A percentile compares a stretch with the other conserved stretches of the same genome.
Conservation (phyloP, 2,113 vertebrate species). For the Ailuropoda melanoleuca region DNA sequence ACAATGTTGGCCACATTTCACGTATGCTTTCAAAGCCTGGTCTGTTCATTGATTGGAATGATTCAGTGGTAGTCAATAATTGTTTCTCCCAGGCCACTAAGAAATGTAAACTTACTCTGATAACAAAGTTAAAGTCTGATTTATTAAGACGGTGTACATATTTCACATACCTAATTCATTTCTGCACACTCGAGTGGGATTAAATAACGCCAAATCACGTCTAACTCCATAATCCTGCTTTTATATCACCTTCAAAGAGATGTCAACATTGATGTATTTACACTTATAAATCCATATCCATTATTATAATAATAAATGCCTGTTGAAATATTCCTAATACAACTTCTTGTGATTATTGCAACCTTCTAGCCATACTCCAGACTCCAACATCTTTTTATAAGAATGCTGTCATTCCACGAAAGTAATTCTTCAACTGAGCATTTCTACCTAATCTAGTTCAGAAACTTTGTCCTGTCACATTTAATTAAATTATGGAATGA, state of each 20-base stretch:
- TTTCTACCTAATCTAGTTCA: not conserved
- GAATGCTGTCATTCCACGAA: not conserved
- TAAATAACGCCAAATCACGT: not conserved
- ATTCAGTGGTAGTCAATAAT: not conserved
- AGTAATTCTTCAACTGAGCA: not conserved
- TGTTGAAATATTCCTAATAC: not conserved
- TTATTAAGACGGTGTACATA: slow-evolving; percentile 24
- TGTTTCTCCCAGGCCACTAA: slow-evolving; percentile 53
- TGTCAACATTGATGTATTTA: not conserved
- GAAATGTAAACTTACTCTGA: slow-evolving; percentile 64
- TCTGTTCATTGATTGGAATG: not conserved
- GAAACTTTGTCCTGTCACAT: not conserved
- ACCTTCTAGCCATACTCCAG: not conserved
- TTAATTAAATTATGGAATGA: not conserved
- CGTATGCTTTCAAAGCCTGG: not conserved
- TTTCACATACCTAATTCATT: slow-evolving; percentile 51
- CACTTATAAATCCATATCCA: not conserved
- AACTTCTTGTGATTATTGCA: not conserved
- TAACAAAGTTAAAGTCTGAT: slow-evolving; percentile 50
- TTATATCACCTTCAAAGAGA: slow-evolving; percentile 40
- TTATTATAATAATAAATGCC: not conserved
- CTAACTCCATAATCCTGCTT: not conserved
- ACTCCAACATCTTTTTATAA: not conserved
- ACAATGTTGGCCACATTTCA: not conserved
- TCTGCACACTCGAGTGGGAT: not conserved